Evolutionary conservation across 2,888 invertebrate species (phyloP), one percentile per base, ranked within the genome.

Genomic region (Melipona bicolor): DNA sequence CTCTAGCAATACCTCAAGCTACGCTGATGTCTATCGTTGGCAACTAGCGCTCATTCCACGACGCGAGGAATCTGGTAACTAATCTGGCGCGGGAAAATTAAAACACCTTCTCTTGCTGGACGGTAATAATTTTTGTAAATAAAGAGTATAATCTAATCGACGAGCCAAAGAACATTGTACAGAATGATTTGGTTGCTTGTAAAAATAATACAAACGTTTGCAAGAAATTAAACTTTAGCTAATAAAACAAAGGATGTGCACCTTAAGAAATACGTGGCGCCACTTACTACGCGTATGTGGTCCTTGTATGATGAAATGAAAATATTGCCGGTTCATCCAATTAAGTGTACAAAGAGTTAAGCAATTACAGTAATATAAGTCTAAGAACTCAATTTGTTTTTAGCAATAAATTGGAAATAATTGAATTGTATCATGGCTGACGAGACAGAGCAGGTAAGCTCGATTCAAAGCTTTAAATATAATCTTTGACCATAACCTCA

Each of bases 381-480:
- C 5, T n/a, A 17, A 17, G 68, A 50, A n/a, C 6, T 5, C 62
- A n/a, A 4, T 43, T 9, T 24, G 15, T 11, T 59, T 61, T 52
- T 52, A 59, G 1, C 32, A 32, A 62, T 43, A 50, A 54, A 32
- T 74, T 69, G 17, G 11, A 52, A 68, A 62, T 54, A 74, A 56
- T 21, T 49, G 62, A n/a, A 15, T 21, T 56, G 9, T 6, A 69
- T n/a, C 6, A 94, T 94, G 94, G 92, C 92, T 56, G 94, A 94
- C 50, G 94, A 94, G 70, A 81, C 92, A 5, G 94, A 94, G 69
- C 94, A 94, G 90, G 94, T 94, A 83, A 78, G 21, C 0, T 64
- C 56, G 9, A 24, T 43, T 70, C 49, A 59, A 32, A 9, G 13
- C 54, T 15, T 5, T 19, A n/a, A 59, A 62, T 21, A 13, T 85